These are phyloP conservation scores for Eulemur rufifrons DNA, from an alignment of 2,113 vertebrate species.

Conservation along the genomic window DNA sequence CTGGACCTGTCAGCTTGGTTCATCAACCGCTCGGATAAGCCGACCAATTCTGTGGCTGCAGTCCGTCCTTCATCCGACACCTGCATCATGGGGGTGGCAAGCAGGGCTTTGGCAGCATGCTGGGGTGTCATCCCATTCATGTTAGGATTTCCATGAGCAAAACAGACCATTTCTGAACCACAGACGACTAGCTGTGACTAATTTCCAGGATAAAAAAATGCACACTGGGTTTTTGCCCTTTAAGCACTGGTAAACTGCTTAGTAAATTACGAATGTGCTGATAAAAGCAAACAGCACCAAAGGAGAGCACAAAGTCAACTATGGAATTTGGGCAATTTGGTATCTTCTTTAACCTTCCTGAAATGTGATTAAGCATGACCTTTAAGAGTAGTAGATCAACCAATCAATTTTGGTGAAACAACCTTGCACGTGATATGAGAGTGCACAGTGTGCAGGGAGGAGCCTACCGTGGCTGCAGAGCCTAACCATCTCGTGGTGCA, in stretches of 20 bases:
- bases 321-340: conserved; percentile 4
- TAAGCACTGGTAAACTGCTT: conserved; percentile 60
- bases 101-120: background rate
- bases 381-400: conserved; percentile 82
- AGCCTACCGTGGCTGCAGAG: conserved; percentile 33
- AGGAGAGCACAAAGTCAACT: conserved; percentile 32
- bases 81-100: background rate
- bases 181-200: conserved; percentile 49
- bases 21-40: background rate
- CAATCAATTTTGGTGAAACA: conserved; percentile 73
- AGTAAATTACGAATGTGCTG: conserved; percentile 67
- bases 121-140: background rate
- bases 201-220: conserved; percentile 64
- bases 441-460: background rate
- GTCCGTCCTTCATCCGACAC: background rate
- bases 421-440: conserved; percentile 11
- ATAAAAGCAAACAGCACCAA: conserved; percentile 69
- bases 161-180: background rate
- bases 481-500: conserved; percentile 57
- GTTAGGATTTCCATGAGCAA: background rate
- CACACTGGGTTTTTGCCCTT: conserved; percentile 73
- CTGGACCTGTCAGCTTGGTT: background rate
- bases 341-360: conserved; percentile 75
- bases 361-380: conserved; percentile 82
- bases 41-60: background rate